Percentiles rank a stretch among this genome's conserved stretches.
Conservation (phyloP, 1,140 invertebrate species). For the Archivesica marissinica region DNA sequence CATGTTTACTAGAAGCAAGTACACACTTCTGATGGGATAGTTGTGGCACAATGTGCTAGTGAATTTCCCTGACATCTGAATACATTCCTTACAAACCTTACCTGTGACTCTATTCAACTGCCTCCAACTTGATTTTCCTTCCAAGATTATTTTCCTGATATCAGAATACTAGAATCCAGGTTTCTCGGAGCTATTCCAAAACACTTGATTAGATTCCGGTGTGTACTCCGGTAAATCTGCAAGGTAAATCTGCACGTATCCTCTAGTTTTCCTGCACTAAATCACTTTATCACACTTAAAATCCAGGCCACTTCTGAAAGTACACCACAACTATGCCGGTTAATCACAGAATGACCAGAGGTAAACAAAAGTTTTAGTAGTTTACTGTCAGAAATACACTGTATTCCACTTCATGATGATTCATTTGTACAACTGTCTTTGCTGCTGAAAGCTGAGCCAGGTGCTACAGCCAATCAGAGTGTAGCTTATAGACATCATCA, state of each 20-base stretch:
- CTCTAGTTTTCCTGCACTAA: neutral
- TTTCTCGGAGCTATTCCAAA: neutral
- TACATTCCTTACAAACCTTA: neutral
- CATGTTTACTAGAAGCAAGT: no score
- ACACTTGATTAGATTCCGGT: no score
- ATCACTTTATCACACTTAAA: neutral
- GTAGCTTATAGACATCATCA: neutral
- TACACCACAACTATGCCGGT: neutral
- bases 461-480: constrained; percentile 2
- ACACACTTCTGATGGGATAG: no score
- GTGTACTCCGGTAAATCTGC: no score
- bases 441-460: neutral
- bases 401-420: neutral
- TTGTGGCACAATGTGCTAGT: constrained; percentile 6
- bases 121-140: no score
- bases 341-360: neutral
- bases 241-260: neutral
- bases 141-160: constrained; percentile 6
- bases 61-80: constrained; percentile 16
- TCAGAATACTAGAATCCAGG: constrained; percentile 21
- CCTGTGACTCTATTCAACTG: neutral
- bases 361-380: constrained; percentile 18
- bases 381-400: neutral
- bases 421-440: neutral
- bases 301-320: neutral